Conservation (phyloP, 1,140 invertebrate genomes). For the Zeugodacus cucurbitae region DNA sequence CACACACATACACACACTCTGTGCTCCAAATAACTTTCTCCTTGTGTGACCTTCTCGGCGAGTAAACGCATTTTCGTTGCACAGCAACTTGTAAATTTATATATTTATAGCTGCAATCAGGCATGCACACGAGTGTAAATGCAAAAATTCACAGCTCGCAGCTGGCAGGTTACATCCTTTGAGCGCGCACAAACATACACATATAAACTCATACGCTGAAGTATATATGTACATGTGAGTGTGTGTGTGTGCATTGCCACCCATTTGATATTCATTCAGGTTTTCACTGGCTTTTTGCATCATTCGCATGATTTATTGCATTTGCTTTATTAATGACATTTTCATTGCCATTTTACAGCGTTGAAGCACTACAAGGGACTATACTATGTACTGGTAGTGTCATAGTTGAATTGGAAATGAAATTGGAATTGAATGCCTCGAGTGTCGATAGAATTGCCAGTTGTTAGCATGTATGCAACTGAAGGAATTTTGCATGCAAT, state of each 20-base stretch:
- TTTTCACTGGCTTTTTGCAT: background rate
- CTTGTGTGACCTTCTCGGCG: background rate
- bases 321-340: constrained; percentile 36
- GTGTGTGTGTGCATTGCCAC: background rate
- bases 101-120: background rate
- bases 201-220: too few relatives aligned
- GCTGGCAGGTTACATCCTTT: too few relatives aligned
- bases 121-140: background rate
- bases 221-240: too few relatives aligned
- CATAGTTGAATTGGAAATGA: constrained; percentile 32
- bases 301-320: constrained; percentile 32
- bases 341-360: constrained; percentile 23
- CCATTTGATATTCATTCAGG: background rate
- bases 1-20: too few relatives aligned
- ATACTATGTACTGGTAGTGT: background rate
- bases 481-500: background rate
- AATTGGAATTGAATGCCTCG: constrained; percentile 24
- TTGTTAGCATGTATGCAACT: background rate
- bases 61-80: background rate
- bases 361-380: background rate
- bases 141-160: too few relatives aligned
- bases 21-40: background rate
- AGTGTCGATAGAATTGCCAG: background rate
- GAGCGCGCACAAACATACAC: too few relatives aligned
- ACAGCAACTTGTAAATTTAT: background rate